Percentiles rank a stretch among this genome's conserved stretches.
These are phyloP conservation scores for Lycia hirtaria DNA, from an alignment of 2,888 invertebrate genomes.

Conservation along the genomic window DNA sequence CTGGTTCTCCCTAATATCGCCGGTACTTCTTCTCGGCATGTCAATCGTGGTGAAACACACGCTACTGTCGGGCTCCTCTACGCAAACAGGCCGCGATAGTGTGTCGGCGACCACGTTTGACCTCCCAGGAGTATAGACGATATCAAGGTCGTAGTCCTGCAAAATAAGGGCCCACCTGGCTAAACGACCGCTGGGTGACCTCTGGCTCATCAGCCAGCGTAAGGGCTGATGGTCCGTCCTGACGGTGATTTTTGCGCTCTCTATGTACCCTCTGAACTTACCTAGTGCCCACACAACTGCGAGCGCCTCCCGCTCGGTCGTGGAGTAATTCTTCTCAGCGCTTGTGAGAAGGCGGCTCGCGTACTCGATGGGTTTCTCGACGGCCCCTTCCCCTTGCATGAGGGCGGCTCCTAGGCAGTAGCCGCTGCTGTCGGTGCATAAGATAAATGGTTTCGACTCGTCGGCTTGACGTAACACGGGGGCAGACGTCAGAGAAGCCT, in stretches of 20 bases:
- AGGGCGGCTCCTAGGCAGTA: constrained; percentile 33
- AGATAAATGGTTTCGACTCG: constrained; percentile 7
- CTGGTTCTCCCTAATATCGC: no score
- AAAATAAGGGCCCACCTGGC: constrained; percentile 15
- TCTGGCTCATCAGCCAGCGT: constrained; percentile 9
- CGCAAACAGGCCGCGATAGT: background rate
- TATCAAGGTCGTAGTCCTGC: background rate
- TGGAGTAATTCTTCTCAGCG: no score
- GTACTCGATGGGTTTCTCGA: no score
- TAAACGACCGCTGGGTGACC: constrained; percentile 7
- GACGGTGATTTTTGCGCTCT: background rate
- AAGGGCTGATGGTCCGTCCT: constrained; percentile 16
- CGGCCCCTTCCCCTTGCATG: constrained; percentile 29
- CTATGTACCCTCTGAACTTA: no score
- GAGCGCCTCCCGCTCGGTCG: no score
- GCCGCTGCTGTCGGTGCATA: constrained; percentile 25
- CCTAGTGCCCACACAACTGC: no score
- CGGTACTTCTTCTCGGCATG: background rate
- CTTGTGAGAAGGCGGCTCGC: no score
- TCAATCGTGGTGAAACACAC: background rate
- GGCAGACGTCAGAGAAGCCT: no score
- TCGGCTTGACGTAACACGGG: no score
- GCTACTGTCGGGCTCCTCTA: background rate
- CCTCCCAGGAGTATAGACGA: constrained; percentile 6
- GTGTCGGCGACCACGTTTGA: constrained; percentile 8